phyloP scores from a whole-genome alignment of 2,888 invertebrate species.

The Tetramorium bicarinatum region DNA sequence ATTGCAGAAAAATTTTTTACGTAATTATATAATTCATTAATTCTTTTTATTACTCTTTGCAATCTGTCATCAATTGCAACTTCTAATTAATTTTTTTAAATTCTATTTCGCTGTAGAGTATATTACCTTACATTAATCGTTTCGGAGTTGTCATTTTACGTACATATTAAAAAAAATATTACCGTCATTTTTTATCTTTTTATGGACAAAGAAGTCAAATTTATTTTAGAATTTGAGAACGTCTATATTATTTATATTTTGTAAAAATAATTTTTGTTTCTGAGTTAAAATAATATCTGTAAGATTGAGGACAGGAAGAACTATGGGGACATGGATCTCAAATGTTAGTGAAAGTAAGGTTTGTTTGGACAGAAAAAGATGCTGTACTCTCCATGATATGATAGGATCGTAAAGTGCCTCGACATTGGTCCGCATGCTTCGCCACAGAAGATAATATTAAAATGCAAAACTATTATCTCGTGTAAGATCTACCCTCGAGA shows the following conservation, averaged over 20 bases:
- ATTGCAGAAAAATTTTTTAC: not conserved
- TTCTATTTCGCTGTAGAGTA: not conserved
- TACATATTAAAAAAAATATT: not conserved
- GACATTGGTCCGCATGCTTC: slow-evolving; percentile 19
- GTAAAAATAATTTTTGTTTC: slow-evolving; percentile 2
- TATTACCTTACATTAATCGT: not conserved
- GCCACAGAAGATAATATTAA: slow-evolving; percentile 42
- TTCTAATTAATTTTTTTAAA: not conserved
- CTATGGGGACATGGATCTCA: slow-evolving; percentile 70
- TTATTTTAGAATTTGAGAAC: not conserved
- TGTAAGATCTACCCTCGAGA: slow-evolving; percentile 40
- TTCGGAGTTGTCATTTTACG: not conserved
- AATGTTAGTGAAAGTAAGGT: slow-evolving; percentile 69
- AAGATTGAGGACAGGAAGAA: slow-evolving; percentile 65
- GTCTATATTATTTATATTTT: not conserved
- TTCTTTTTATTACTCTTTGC: not conserved
- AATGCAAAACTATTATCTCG: slow-evolving; percentile 49
- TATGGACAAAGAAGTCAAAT: not conserved
- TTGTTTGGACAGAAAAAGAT: slow-evolving; percentile 62
- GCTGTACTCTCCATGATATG: slow-evolving; percentile 63
- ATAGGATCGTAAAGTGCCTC: slow-evolving; percentile 44
- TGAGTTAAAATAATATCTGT: slow-evolving; percentile 45
- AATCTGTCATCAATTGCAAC: not conserved
- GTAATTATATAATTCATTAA: not conserved
- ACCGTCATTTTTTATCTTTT: not conserved